A percentile compares a stretch with the other conserved stretches of the same genome.
These are phyloP conservation scores for Sinelater perroti DNA, from an alignment of 2,888 invertebrate species.

Conservation along the genomic window DNA sequence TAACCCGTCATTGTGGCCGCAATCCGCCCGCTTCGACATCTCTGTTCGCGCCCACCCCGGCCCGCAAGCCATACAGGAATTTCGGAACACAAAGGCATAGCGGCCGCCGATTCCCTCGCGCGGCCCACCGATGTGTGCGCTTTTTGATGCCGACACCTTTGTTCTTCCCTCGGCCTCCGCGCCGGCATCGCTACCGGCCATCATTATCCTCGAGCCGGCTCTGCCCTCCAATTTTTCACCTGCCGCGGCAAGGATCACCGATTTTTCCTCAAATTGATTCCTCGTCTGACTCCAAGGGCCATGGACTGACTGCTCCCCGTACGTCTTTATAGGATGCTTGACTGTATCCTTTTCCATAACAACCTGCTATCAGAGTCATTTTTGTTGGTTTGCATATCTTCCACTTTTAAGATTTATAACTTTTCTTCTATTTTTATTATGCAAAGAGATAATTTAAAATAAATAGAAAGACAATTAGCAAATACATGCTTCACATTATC, in stretches of 20 bases:
- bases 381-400: too few relatives aligned
- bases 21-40: constrained; percentile 37
- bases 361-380: too few relatives aligned
- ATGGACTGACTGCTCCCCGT: too few relatives aligned
- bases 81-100: constrained; percentile 34
- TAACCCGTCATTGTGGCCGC: constrained; percentile 60
- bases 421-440: too few relatives aligned
- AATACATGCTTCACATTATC: too few relatives aligned
- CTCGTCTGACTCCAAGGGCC: too few relatives aligned
- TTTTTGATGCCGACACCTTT: constrained; percentile 28
- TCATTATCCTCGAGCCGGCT: constrained; percentile 3
- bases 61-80: constrained; percentile 44
- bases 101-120: constrained; percentile 25
- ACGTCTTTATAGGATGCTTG: too few relatives aligned
- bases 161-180: constrained; percentile 15
- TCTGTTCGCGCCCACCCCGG: constrained; percentile 49
- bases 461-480: too few relatives aligned
- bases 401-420: too few relatives aligned
- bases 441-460: too few relatives aligned
- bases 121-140: constrained; percentile 19
- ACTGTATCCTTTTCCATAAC: too few relatives aligned
- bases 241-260: neutral
- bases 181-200: constrained; percentile 16
- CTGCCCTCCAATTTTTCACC: constrained; percentile 1
- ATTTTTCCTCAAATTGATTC: constrained; percentile 1